phyloP scores from a whole-genome alignment of 2,797 vertebrate genomes.

The Diceros bicornis region DNA sequence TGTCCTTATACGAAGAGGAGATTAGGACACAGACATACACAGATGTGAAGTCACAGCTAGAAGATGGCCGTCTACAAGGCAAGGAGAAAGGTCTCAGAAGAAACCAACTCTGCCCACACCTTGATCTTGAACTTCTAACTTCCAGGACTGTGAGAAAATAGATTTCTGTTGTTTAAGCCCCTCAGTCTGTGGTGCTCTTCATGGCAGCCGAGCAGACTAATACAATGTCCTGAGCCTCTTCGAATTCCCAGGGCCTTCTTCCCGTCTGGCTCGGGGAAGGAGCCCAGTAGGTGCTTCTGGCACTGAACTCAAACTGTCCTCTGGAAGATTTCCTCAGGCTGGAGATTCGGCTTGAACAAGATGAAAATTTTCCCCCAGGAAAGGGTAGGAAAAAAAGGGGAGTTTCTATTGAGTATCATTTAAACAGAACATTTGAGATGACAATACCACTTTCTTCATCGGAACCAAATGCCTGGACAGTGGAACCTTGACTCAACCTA shows the following conservation, averaged over 20 bases:
- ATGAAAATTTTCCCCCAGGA: background rate
- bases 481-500: background rate
- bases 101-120: too few relatives aligned
- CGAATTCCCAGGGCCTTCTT: background rate
- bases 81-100: too few relatives aligned
- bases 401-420: background rate
- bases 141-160: too few relatives aligned
- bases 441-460: background rate
- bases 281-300: background rate
- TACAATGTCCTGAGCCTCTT: background rate
- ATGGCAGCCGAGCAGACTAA: background rate
- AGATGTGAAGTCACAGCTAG: fast-evolving
- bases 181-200: background rate
- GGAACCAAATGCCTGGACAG: background rate
- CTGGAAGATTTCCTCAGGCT: background rate
- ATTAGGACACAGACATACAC: background rate
- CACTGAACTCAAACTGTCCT: background rate
- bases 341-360: background rate
- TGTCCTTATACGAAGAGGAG: background rate
- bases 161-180: too few relatives aligned
- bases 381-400: background rate
- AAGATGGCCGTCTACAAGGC: background rate
- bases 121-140: too few relatives aligned
- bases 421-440: background rate
- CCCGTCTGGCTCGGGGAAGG: background rate